Evolutionary conservation across 2,797 vertebrate genomes (phyloP), one percentile per base, ranked within the genome.

Genomic region (Yasuhikotakia modesta): DNA sequence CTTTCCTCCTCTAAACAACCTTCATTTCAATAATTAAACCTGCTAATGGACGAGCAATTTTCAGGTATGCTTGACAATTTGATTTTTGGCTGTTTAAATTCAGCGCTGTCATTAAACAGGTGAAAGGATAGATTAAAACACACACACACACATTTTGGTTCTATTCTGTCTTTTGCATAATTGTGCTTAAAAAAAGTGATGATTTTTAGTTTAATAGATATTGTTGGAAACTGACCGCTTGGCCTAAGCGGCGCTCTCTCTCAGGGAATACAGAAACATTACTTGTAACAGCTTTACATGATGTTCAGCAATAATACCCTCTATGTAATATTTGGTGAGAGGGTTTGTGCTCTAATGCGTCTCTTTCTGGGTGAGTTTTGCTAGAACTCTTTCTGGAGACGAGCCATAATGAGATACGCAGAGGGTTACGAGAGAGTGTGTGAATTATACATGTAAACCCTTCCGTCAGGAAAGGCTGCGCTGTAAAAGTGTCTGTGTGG

Each of bases 41-140:
- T 85, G 87, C 88, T 90, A 91, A 91, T 91, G 84, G 80, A 86
- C 85, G 79, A 82, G 88, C 85, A 88, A 87, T 90, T 83, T 67
- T 48, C 88, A 87, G 74, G 72, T 73, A 77, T 75, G 77, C 89
- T 85, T 86, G 86, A 89, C 90, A 90, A 92, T 92, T 89, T 91
- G 87, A 87, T 76, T 64, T 39, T 71, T 43, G 21, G 2, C 73
- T 89, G 90, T 91, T 92, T 89, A 91, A 89, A 90, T 92, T 87
- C 86, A 86, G 81, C 85, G 82, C 87, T 90, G 89, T 87, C 85
- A 85, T 86, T 88, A 88, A 88, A 90, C 58, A 70, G 76, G 66
- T 90, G 87, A 88, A 87, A 88, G 89, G 87, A 88, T 88, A 89
- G 89, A 89, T 89, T 77, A 73, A 82, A 32, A 45, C n/a, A n/a